Base-by-base conservation (phyloP, 1,140 invertebrate genomes). In the Chlorops oryzae region DNA sequence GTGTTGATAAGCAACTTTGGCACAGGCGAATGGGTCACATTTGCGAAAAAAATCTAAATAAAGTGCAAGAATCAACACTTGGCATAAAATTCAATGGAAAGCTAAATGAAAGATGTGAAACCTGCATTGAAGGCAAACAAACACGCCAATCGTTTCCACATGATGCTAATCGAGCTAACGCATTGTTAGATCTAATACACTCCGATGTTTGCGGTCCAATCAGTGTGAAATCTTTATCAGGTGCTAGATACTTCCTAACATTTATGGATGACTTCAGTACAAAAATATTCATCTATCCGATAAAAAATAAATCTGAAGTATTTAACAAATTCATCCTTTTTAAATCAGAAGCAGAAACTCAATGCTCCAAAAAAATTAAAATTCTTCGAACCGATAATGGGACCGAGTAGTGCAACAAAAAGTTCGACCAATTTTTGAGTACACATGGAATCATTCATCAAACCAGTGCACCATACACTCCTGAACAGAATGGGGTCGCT, bases 191-290 rank as follows among this genome's bases (percentile, higher is more conserved):
- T n/a, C n/a, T n/a, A n/a, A n/a, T n/a, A n/a, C n/a, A n/a, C n/a
- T n/a, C n/a, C n/a, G n/a, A n/a, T n/a, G n/a, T n/a, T n/a, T n/a
- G n/a, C n/a, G n/a, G n/a, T n/a, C n/a, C n/a, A n/a, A 41, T 21
- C 23, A 2, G 17, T 22, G 13, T 41, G 13, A 3, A 21, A 20
- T 21, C 39, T 3, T 28, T 45, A 32, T 27, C 22, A 15, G 28
- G 44, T 3, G 18, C 15, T 7, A 18, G 32, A 15, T 47, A 37
- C 5, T 35, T 47, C 10, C 5, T 74, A 2, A 71, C 74, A 0
- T 72, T 77, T 27, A 74, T 72, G 4, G 74, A 78, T 58, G 73
- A 77, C 20, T 71, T 45, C 43, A 58, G 63, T 5, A 56, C 65
- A 25, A 73, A 71, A 56, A 59, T 63, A 52, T 60, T 58, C 51